phyloP scores from a whole-genome alignment of 2,797 vertebrate species.

The Petrocephalus sullivani region DNA sequence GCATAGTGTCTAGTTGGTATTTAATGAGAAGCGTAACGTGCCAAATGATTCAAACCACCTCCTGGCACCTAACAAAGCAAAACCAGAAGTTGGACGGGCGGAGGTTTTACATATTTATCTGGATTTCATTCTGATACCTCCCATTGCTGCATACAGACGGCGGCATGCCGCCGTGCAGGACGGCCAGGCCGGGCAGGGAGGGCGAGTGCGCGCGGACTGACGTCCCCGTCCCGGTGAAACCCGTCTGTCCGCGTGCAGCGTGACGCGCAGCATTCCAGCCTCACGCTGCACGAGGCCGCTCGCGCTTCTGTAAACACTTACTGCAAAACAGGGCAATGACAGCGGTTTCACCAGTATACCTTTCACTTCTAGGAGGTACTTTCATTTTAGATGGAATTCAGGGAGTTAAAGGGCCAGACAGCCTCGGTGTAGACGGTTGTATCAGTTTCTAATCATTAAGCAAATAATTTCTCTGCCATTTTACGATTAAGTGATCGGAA shows the following conservation, averaged over 20 bases:
- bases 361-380: neutral
- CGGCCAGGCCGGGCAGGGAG: neutral
- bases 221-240: slow-evolving; percentile 43
- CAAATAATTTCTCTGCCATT: neutral
- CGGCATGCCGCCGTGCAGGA: slow-evolving; percentile 22
- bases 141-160: neutral
- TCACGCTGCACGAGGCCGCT: neutral
- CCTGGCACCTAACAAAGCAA: neutral
- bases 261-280: slow-evolving; percentile 20
- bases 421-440: neutral
- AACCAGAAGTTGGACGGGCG: neutral
- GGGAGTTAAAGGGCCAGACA: neutral
- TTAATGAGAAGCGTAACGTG: neutral
- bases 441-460: neutral
- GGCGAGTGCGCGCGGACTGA: neutral
- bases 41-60: neutral
- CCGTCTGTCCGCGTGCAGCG: slow-evolving; percentile 33
- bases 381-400: neutral
- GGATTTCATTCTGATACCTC: neutral
- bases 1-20: neutral
- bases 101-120: neutral
- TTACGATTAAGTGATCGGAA: neutral
- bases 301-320: neutral
- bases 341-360: neutral
- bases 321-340: neutral